phyloP scores from a whole-genome alignment of 2,113 vertebrate genomes.

The Delphinus delphis region DNA sequence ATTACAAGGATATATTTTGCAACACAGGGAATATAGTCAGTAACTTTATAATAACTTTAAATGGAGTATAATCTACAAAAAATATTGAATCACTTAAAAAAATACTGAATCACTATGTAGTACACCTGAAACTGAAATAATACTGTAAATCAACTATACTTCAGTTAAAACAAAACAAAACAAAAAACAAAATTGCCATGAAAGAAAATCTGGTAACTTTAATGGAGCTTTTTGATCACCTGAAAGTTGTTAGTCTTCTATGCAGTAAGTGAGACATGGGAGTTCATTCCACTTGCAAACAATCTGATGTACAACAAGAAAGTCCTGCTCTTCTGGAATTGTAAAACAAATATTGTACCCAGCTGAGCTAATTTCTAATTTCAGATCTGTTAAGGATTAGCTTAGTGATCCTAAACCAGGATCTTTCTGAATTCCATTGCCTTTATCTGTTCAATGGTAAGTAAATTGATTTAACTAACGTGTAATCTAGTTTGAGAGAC shows the following conservation, averaged over 20 bases:
- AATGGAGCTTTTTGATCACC: background rate
- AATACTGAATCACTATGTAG: background rate
- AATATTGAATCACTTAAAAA: background rate
- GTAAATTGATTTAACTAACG: conserved; percentile 24
- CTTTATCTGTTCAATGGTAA: background rate
- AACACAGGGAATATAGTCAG: background rate
- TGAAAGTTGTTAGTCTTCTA: background rate
- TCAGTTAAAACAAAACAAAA: background rate
- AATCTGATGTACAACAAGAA: background rate
- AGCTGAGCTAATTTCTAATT: background rate
- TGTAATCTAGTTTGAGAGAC: background rate
- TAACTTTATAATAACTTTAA: background rate
- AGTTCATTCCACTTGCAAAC: background rate
- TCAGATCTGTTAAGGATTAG: conserved; percentile 5
- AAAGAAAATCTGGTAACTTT: background rate
- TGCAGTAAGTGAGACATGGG: background rate
- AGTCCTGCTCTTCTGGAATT: background rate
- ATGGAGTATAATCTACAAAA: background rate
- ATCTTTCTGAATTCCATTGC: background rate
- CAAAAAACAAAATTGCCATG: background rate
- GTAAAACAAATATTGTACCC: background rate
- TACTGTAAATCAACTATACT: background rate
- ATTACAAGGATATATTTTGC: background rate
- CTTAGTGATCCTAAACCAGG: background rate
- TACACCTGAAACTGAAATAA: background rate